Evolutionary conservation across 2,797 vertebrate genomes (phyloP).

Genomic region (Rhincodon typus): DNA sequence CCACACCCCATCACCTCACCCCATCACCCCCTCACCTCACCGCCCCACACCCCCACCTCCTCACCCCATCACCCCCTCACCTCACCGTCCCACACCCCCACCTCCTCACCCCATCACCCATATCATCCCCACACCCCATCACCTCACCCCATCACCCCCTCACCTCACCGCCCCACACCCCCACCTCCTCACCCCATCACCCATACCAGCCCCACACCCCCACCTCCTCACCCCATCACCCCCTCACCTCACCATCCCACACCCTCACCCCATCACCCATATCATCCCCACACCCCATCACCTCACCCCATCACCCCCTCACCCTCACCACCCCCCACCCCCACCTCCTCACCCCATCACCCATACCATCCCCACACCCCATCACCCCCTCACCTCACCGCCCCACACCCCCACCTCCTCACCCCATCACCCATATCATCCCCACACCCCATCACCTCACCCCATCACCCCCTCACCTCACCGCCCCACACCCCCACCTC

Average conservation of each 20-base stretch:
- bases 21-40: no score
- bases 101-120: no score
- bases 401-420: not conserved
- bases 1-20: no score
- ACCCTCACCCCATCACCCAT: not conserved
- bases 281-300: not conserved
- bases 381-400: not conserved
- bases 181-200: conserved; percentile 32
- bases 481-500: not conserved
- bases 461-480: not conserved
- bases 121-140: not conserved
- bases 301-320: conserved; percentile 38
- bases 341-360: conserved; percentile 32
- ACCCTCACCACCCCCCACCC: not conserved
- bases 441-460: no score
- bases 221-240: no score
- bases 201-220: not conserved
- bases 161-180: not conserved
- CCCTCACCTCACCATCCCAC: not conserved
- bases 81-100: conserved; percentile 40
- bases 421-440: conserved; percentile 15
- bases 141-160: conserved; percentile 38
- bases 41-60: conserved; percentile 40
- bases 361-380: not conserved
- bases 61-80: no score